These are phyloP conservation scores for Archips xylosteana DNA, from an alignment of 2,888 invertebrate genomes.

Conservation along the genomic window DNA sequence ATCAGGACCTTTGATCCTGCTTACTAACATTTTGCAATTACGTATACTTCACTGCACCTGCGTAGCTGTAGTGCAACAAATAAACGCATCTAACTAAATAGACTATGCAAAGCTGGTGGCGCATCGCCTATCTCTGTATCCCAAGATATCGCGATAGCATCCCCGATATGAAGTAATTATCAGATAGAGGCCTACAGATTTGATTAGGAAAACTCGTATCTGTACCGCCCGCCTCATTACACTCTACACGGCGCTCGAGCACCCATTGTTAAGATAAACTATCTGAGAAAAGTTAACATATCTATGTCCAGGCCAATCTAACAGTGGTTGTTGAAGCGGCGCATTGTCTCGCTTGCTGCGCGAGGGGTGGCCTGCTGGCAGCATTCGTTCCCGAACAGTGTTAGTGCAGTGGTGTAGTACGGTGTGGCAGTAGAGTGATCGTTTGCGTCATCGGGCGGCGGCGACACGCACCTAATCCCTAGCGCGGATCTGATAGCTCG, in stretches of 20 bases:
- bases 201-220: conserved; percentile 77
- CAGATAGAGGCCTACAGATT: conserved; percentile 79
- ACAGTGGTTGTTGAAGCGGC: conserved; percentile 9
- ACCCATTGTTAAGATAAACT: conserved; percentile 47
- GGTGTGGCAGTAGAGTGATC: conserved; percentile 36
- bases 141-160: conserved; percentile 74
- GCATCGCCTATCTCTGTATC: conserved; percentile 61
- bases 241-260: conserved; percentile 55
- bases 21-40: background rate
- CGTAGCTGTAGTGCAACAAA: conserved; percentile 3
- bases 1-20: conserved; percentile 9
- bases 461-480: conserved; percentile 37
- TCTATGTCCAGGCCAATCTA: conserved; percentile 39
- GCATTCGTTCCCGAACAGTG: conserved; percentile 28
- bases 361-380: conserved; percentile 21
- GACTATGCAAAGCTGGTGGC: conserved; percentile 19
- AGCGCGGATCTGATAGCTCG: conserved; percentile 43
- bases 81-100: conserved; percentile 9
- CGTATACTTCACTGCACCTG: background rate
- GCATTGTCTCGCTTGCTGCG: conserved; percentile 15
- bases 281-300: conserved; percentile 46
- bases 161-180: conserved; percentile 79
- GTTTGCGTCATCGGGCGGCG: conserved; percentile 35
- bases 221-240: conserved; percentile 63
- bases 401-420: conserved; percentile 30